These are phyloP conservation scores for Polietes domitor DNA, from an alignment of 2,888 invertebrate species.

Conservation along the genomic window DNA sequence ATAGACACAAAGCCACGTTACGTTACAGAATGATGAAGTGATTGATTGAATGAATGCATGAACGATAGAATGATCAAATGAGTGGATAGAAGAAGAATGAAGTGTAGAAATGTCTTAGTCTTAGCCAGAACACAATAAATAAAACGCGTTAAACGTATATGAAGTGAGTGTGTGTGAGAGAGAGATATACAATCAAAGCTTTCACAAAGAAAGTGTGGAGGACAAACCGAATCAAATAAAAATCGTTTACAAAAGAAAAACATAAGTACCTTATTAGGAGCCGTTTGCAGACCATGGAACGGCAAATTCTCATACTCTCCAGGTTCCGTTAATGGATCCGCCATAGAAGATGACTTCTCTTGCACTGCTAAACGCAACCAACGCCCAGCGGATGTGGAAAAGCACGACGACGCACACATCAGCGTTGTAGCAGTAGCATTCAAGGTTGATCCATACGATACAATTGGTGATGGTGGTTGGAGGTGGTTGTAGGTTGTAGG, in stretches of 20 bases:
- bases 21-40: no score
- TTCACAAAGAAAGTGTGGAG: conserved; percentile 34
- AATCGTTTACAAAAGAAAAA: conserved; percentile 45
- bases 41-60: conserved; percentile 2
- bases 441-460: conserved; percentile 24
- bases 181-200: conserved; percentile 26
- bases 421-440: background rate
- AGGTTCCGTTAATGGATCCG: conserved; percentile 89
- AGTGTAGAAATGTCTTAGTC: background rate
- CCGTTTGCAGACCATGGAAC: conserved; percentile 96
- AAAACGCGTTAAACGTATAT: conserved; percentile 9
- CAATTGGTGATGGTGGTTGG: conserved; percentile 42
- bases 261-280: conserved; percentile 91
- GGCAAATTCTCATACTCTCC: conserved; percentile 97
- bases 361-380: conserved; percentile 76
- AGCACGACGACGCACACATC: background rate
- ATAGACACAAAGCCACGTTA: conserved; percentile 29
- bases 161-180: background rate
- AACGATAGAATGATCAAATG: background rate
- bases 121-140: background rate
- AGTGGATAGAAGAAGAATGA: background rate
- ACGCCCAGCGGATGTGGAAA: conserved; percentile 48
- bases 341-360: conserved; percentile 81
- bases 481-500: conserved; percentile 23
- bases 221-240: conserved; percentile 1